Percentiles rank a stretch among this genome's conserved stretches.
These are phyloP conservation scores for Noctuana brunneofusca DNA, from an alignment of 2,888 invertebrate species.

Conservation along the genomic window DNA sequence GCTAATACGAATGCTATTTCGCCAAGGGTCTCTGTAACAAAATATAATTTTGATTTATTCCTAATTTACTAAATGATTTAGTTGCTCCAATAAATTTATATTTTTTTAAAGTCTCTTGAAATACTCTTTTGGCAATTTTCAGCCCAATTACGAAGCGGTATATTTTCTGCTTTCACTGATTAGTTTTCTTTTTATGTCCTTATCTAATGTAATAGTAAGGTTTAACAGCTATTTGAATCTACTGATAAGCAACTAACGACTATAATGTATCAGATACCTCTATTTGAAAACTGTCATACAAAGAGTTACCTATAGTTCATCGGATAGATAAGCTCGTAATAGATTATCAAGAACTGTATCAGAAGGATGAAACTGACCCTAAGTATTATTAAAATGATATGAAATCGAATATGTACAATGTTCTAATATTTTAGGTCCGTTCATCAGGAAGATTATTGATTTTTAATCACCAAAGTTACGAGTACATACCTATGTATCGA, in stretches of 20 bases:
- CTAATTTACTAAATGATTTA: neutral
- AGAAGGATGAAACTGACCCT: too few species aligned
- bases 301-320: too few species aligned
- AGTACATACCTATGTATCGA: slow-evolving; percentile 15
- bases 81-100: slow-evolving; percentile 7
- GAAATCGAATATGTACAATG: too few species aligned
- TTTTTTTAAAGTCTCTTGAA: slow-evolving; percentile 9
- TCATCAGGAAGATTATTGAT: too few species aligned
- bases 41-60: slow-evolving; percentile 19
- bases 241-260: too few species aligned
- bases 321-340: too few species aligned
- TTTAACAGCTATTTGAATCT: too few species aligned
- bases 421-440: too few species aligned
- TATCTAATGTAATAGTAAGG: neutral
- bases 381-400: too few species aligned
- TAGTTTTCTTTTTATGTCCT: slow-evolving; percentile 1
- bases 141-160: slow-evolving; percentile 2
- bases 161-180: slow-evolving; percentile 10
- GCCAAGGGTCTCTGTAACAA: slow-evolving; percentile 25
- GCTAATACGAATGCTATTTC: slow-evolving; percentile 28
- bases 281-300: too few species aligned
- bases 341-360: too few species aligned
- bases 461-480: neutral
- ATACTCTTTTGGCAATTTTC: neutral
- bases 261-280: too few species aligned